These are phyloP conservation scores for Oncorhynchus keta DNA, from an alignment of 2,113 vertebrate genomes.

Conservation along the genomic window DNA sequence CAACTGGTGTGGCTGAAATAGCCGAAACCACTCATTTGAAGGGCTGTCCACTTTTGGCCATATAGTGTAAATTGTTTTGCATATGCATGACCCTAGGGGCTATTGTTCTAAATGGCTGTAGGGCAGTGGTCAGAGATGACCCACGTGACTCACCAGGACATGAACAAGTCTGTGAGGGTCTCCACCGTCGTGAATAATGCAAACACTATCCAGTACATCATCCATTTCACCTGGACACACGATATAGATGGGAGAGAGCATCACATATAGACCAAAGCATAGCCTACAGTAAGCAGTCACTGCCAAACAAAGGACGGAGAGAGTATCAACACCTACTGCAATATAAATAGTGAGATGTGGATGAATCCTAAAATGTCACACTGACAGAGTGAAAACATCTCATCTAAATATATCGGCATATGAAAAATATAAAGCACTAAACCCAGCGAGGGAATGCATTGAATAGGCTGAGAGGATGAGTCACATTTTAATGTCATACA, in stretches of 20 bases:
- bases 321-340: too few relatives aligned
- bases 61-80: too few relatives aligned
- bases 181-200: conserved; percentile 96
- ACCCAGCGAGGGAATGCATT: conserved; percentile 5
- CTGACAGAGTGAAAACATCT: too few relatives aligned
- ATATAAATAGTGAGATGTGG: too few relatives aligned
- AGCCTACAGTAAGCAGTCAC: conserved; percentile 4
- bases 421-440: conserved; percentile 6
- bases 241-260: conserved; percentile 10
- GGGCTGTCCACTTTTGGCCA: too few relatives aligned
- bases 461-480: conserved; percentile 4
- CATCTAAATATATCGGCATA: too few relatives aligned
- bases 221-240: conserved; percentile 93
- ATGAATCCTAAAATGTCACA: too few relatives aligned
- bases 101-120: too few relatives aligned
- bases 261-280: conserved; percentile 21
- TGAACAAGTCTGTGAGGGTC: conserved; percentile 91
- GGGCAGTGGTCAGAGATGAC: not conserved
- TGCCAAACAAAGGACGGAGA: not conserved
- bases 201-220: conserved; percentile 99
- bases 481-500: too few relatives aligned
- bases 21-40: conserved; percentile 33
- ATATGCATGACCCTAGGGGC: too few relatives aligned
- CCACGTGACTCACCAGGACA: conserved; percentile 87
- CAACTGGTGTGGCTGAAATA: too few relatives aligned